Evolutionary conservation across 1,140 invertebrate genomes (phyloP).

Genomic region (Scaptomyza pallida): DNA sequence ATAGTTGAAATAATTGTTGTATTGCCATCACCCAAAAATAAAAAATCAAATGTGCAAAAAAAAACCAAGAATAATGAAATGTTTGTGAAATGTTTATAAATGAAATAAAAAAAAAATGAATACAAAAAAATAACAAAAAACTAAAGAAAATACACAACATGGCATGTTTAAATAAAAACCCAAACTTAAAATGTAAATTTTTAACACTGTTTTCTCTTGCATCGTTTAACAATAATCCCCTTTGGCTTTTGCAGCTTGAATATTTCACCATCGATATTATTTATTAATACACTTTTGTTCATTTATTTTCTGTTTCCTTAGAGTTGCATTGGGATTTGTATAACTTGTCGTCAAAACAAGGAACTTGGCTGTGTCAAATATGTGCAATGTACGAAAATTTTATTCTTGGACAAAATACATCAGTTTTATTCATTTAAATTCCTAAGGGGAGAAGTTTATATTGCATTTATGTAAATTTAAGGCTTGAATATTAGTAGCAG

Average conservation of each 20-base stretch:
- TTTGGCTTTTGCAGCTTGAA: background rate
- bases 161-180: slow-evolving; percentile 58
- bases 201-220: background rate
- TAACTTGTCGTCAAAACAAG: background rate
- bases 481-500: too few relatives aligned
- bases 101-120: slow-evolving; percentile 42
- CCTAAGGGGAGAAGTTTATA: background rate
- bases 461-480: too few relatives aligned
- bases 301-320: slow-evolving; percentile 1
- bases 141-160: slow-evolving; percentile 27
- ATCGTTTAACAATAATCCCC: background rate
- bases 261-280: background rate
- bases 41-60: slow-evolving; percentile 73
- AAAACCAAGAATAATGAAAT: slow-evolving; percentile 62
- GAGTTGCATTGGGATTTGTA: background rate
- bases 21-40: slow-evolving; percentile 56
- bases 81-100: slow-evolving; percentile 82
- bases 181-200: slow-evolving; percentile 38
- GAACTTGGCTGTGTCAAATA: background rate
- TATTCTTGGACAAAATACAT: background rate
- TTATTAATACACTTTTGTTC: background rate
- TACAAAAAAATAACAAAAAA: slow-evolving; percentile 37
- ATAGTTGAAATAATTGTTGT: slow-evolving; percentile 83
- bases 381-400: slow-evolving; percentile 1
- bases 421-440: background rate